Evolutionary conservation across 1,140 invertebrate genomes (phyloP).

Genomic region (Drosophila teissieri): DNA sequence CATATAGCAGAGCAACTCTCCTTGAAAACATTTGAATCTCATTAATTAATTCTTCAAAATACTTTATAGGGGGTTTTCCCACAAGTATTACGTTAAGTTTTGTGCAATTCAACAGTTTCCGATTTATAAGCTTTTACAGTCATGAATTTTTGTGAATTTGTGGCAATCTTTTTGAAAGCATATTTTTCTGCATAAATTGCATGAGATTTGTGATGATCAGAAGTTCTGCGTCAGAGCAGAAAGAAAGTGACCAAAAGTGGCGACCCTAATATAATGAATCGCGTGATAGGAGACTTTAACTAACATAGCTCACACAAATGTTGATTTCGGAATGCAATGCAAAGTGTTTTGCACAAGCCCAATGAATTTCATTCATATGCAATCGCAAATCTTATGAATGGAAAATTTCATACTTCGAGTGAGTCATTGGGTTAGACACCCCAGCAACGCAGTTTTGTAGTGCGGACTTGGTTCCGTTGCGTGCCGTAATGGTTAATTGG

Average conservation of each 20-base stretch:
- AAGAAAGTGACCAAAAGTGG: conserved; percentile 23
- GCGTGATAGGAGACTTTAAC: too few species aligned
- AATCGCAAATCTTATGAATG: conserved; percentile 27
- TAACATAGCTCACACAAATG: neutral
- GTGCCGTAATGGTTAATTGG: conserved; percentile 33
- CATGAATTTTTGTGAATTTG: neutral
- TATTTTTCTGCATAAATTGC: neutral
- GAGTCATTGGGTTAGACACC: conserved; percentile 16
- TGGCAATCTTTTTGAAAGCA: neutral
- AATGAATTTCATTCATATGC: conserved; percentile 28
- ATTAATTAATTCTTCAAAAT: neutral
- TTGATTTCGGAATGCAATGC: neutral
- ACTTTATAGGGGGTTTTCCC: neutral
- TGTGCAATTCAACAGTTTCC: neutral
- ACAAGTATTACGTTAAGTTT: neutral
- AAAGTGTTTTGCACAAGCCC: neutral
- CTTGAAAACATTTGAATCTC: neutral
- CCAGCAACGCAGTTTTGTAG: conserved; percentile 6
- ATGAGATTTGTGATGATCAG: conserved; percentile 31
- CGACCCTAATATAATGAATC: neutral
- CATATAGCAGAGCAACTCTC: neutral
- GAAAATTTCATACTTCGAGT: conserved; percentile 21
- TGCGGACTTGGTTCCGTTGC: neutral
- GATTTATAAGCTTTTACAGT: neutral
- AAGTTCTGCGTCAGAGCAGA: conserved; percentile 17